Base-by-base conservation (phyloP, 2,888 invertebrate genomes). In the Balanococcus diminutus region DNA sequence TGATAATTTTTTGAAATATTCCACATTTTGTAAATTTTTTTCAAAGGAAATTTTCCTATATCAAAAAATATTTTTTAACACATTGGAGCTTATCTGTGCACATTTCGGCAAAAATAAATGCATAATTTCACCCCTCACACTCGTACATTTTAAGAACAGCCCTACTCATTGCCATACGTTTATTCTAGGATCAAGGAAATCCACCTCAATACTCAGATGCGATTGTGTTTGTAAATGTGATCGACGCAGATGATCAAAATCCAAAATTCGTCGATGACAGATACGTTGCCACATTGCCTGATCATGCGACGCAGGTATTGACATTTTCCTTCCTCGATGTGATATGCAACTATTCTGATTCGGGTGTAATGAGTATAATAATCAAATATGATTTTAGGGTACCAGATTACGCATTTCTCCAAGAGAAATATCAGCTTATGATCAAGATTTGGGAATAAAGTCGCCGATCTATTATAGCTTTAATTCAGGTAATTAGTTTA, bases 181-280 rank as follows among this genome's bases (percentile, higher is more conserved):
- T n/a, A 22, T 67, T 87, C 84, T 92, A 94, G 91, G 97, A 97
- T 90, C 95, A 95, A 89, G 97, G 96, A 31, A 92, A 93, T 72
- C 96, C 96, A 1, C 94, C 96, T 0, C 92, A 93, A 88, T 93
- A 92, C 89, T 93, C 94, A 56, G 95, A 96, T 89, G 95, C 96
- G 0, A 90, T 92, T 36, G 92, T 97, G 3, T 92, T 92, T 2
- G 94, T 97, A 0, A 93, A 94, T 87, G 94, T 97, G 72, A 93
- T 96, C 28, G 97, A 97, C 90, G 96, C 96, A 0, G 97, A 97
- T 89, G 97, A 97, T 90, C 96, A 97, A 91, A 97, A 97, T 91
- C 97, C 97, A 0, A 92, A 92, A 88, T 97, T 96, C 89, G 89
- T 92, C 9, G 92, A 94, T 87, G 95, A 96, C 79, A 93, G 95